phyloP scores from a whole-genome alignment of 2,888 invertebrate genomes.

The Gibbula magus region DNA sequence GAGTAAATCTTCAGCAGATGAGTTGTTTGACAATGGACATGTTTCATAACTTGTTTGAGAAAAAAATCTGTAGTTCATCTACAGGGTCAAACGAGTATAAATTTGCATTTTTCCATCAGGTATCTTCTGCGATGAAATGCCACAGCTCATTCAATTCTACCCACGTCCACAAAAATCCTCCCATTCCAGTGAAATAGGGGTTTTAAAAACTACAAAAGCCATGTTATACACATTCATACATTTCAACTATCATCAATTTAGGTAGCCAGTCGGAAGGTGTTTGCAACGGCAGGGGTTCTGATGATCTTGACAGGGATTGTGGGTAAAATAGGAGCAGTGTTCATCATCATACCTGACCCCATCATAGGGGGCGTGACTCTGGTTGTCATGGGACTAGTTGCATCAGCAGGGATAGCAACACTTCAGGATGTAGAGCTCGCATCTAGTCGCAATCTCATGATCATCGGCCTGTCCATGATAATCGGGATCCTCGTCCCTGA shows the following conservation, averaged over 20 bases:
- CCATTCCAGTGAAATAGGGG: no score
- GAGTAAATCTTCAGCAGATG: no score
- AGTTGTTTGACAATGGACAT: no score
- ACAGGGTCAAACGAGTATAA: no score
- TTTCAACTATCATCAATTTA: constrained; percentile 32
- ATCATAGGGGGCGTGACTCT: constrained; percentile 74
- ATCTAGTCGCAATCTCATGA: constrained; percentile 90
- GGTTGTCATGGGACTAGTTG: constrained; percentile 69
- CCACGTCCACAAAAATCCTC: no score
- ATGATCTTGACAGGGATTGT: constrained; percentile 74
- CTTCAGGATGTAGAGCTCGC: constrained; percentile 82
- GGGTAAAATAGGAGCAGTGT: constrained; percentile 76
- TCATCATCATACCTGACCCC: constrained; percentile 77
- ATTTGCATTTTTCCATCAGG: no score
- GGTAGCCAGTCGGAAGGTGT: constrained; percentile 75
- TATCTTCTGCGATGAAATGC: no score
- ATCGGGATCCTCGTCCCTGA: constrained; percentile 82
- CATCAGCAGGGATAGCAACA: constrained; percentile 71
- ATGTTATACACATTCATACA: not conserved
- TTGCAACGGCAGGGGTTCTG: constrained; percentile 74
- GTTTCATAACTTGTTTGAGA: no score
- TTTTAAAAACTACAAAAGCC: no score
- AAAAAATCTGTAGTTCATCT: no score
- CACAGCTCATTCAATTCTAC: no score
- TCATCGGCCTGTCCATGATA: constrained; percentile 90